These are phyloP conservation scores for Ophion obscuratus DNA, from an alignment of 2,888 invertebrate species.

Conservation along the genomic window DNA sequence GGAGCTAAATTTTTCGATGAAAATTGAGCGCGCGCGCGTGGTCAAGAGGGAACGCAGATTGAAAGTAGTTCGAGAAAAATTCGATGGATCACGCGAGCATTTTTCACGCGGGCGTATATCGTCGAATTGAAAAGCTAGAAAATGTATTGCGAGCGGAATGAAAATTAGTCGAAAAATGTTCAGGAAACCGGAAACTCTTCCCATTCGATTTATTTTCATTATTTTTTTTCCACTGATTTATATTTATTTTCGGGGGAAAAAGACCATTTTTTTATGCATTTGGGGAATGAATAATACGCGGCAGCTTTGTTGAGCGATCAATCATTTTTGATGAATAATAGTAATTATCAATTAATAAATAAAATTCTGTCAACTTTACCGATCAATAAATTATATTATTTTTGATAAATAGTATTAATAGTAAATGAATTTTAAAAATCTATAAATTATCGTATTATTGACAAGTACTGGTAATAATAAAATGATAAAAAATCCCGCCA, in stretches of 20 bases:
- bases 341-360: no score
- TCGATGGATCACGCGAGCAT: constrained; percentile 38
- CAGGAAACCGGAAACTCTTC: background rate
- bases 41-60: constrained; percentile 16
- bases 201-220: background rate
- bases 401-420: no score
- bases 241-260: background rate
- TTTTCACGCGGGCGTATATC: constrained; percentile 38
- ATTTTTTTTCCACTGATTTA: background rate
- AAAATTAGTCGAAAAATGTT: constrained; percentile 13
- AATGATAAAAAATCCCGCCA: background rate
- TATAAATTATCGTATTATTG: background rate
- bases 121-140: constrained; percentile 34
- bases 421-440: background rate
- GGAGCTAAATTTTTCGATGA: constrained; percentile 43
- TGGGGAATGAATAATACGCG: background rate
- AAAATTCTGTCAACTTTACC: no score
- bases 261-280: background rate
- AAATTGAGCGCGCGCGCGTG: background rate
- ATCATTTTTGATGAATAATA: no score
- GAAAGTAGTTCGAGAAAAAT: constrained; percentile 57
- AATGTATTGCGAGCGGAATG: constrained; percentile 27
- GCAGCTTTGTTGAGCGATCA: background rate
- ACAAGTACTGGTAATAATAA: background rate
- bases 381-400: no score